A percentile compares a stretch with the other conserved stretches of the same genome.
These are phyloP conservation scores for Sus scrofa DNA, from an alignment of 2,113 vertebrate genomes.

Conservation along the genomic window DNA sequence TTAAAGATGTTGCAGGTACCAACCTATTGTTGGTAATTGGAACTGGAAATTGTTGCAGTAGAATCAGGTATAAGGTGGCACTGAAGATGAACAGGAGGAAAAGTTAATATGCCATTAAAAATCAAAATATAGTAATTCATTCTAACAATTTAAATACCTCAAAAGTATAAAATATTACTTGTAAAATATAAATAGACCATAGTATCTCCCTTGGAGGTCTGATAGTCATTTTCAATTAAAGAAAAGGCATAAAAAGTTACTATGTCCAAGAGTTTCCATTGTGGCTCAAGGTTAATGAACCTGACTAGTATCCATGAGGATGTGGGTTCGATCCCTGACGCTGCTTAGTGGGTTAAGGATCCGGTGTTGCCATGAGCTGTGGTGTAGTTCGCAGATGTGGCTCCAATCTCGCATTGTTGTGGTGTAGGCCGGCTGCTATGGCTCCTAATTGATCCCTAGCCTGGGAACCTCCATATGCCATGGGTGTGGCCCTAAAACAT, in stretches of 20 bases:
- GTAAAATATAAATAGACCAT: background rate
- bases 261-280: background rate
- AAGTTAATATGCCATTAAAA: background rate
- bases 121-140: background rate
- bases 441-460: no score
- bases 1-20: background rate
- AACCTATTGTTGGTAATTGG: background rate
- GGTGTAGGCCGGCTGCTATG: no score
- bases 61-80: background rate
- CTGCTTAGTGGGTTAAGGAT: no score
- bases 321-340: no score
- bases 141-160: background rate
- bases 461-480: no score
- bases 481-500: no score
- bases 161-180: background rate
- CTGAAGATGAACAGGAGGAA: background rate
- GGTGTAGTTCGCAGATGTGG: no score
- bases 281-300: no score
- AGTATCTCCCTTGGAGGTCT: background rate
- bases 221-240: background rate
- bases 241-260: background rate
- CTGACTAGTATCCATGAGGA: no score
- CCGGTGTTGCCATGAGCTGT: no score
- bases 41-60: background rate
- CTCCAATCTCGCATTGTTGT: no score